A percentile compares a stretch with the other conserved stretches of the same genome.
Evolutionary conservation across 2,113 vertebrate species (phyloP).

Genomic region (Sardina pilchardus): DNA sequence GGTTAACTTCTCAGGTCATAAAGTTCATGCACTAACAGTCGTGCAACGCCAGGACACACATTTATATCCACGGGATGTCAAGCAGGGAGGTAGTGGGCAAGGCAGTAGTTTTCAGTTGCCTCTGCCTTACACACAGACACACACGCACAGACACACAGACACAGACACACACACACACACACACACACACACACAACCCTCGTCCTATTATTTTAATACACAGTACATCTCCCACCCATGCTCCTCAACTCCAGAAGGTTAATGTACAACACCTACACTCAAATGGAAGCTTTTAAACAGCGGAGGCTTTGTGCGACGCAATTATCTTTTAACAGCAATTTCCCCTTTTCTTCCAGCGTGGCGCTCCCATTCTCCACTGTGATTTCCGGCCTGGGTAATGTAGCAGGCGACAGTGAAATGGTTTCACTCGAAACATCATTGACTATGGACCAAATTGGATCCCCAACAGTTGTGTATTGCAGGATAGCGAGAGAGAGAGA

Average conservation of each 20-base stretch:
- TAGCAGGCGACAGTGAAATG: background rate
- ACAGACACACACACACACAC: conserved; percentile 5
- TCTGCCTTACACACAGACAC: background rate
- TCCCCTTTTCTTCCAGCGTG: background rate
- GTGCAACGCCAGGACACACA: background rate
- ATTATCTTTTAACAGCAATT: conserved; percentile 21
- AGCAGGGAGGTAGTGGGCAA: background rate
- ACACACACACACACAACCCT: conserved; percentile 23
- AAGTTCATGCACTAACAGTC: background rate
- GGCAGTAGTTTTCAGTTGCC: background rate
- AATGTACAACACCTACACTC: conserved; percentile 20
- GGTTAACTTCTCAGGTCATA: background rate
- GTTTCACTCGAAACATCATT: background rate
- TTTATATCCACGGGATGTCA: background rate
- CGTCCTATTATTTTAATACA: conserved; percentile 25
- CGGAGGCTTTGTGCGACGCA: background rate
- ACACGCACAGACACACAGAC: background rate
- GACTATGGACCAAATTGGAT: conserved; percentile 3
- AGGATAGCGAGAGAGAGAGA: background rate
- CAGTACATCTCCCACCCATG: conserved; percentile 17
- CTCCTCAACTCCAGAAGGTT: conserved; percentile 3
- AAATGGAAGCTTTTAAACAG: conserved; percentile 22
- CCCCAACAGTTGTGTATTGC: background rate
- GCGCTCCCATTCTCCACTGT: background rate
- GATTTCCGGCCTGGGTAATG: conserved; percentile 12